Evolutionary conservation across 2,113 vertebrate species (phyloP).

Genomic region (Coptodon rendalli): DNA sequence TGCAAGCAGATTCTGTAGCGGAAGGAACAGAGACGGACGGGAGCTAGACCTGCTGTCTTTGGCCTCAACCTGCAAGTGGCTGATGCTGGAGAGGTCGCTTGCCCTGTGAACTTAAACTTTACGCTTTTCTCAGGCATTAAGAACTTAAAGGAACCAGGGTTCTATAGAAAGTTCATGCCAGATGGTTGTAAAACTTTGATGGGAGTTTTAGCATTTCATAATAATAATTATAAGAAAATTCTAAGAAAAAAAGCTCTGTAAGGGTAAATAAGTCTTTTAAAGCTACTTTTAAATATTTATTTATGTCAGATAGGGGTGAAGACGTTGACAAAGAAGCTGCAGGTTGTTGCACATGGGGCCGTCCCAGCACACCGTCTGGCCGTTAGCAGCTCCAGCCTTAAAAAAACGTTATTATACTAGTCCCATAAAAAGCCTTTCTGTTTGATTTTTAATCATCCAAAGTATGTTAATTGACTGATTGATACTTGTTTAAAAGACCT

Average conservation of each 20-base stretch:
- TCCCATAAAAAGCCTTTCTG: background rate
- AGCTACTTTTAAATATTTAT: background rate
- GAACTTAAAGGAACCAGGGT: background rate
- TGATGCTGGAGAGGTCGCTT: background rate
- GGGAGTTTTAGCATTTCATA: background rate
- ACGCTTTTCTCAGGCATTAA: background rate
- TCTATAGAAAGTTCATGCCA: background rate
- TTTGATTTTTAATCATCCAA: background rate
- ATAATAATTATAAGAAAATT: background rate
- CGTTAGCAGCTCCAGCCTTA: rapidly evolving
- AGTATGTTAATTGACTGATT: background rate
- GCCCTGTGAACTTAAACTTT: background rate
- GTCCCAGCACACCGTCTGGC: background rate
- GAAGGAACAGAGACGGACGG: background rate
- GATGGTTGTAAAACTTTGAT: background rate
- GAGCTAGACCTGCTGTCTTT: background rate
- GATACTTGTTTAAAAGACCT: background rate
- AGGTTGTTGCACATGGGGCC: background rate
- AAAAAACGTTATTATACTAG: background rate
- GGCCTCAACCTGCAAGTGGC: background rate
- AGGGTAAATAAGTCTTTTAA: background rate
- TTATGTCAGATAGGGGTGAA: background rate
- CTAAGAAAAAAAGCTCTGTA: background rate
- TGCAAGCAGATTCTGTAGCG: background rate
- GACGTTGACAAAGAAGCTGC: background rate